phyloP scores from a whole-genome alignment of 2,113 vertebrate genomes.

The Mirza zaza region DNA sequence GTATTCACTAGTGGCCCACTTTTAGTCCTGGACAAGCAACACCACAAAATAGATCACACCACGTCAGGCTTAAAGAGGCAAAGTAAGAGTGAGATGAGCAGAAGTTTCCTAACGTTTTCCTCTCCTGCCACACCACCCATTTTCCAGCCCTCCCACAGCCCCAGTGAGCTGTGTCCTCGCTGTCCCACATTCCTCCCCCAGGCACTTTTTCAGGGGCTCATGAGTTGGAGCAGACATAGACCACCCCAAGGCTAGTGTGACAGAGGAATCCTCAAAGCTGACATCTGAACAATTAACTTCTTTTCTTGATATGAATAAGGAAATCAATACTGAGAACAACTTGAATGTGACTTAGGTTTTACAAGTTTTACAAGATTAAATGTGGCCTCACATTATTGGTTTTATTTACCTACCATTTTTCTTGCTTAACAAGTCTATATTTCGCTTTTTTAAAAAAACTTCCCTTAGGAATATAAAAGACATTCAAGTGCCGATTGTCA shows the following conservation, averaged over 20 bases:
- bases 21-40: neutral
- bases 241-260: no score
- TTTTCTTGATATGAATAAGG: neutral
- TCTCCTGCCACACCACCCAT: fast-evolving
- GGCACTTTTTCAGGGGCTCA: neutral
- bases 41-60: neutral
- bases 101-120: fast-evolving
- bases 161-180: neutral
- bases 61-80: neutral
- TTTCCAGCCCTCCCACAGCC: fast-evolving
- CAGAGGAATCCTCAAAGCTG: neutral
- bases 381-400: fast-evolving
- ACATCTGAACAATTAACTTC: neutral
- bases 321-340: fast-evolving
- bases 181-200: fast-evolving
- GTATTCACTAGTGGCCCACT: neutral
- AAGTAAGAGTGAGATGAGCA: no score
- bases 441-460: neutral
- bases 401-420: neutral
- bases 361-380: neutral
- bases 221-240: neutral
- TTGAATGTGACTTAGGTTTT: neutral
- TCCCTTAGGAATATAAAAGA: neutral
- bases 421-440: neutral
- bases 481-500: no score